Evolutionary conservation across 2,888 invertebrate species (phyloP).

Genomic region (Ichneumoninae sp.): DNA sequence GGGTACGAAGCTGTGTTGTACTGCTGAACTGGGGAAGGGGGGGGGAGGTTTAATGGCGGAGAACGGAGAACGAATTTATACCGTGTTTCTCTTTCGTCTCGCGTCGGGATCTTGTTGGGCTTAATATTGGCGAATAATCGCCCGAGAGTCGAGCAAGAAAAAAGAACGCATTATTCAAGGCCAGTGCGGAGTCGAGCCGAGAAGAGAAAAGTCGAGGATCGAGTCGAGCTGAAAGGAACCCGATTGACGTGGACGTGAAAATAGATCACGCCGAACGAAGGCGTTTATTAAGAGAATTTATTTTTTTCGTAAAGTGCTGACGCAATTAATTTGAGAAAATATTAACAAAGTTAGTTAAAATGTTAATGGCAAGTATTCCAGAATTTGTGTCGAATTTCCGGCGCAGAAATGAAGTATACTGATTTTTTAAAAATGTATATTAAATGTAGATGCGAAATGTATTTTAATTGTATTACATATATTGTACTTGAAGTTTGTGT

Average conservation of each 20-base stretch:
- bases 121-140: constrained; percentile 10
- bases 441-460: no score
- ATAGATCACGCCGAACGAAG: not conserved
- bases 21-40: not conserved
- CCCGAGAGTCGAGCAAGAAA: not conserved
- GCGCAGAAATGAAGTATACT: no score
- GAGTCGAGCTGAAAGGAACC: not conserved
- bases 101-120: constrained; percentile 5
- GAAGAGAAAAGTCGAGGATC: not conserved
- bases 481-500: no score
- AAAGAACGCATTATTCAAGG: constrained; percentile 38
- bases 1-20: not conserved
- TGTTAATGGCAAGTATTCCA: no score
- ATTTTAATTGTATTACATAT: no score
- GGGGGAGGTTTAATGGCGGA: not conserved
- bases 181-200: not conserved
- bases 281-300: not conserved
- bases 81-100: not conserved
- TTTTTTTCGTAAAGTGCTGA: no score
- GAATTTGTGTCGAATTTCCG: no score
- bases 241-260: not conserved
- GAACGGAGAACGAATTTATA: constrained; percentile 1
- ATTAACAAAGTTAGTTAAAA: no score
- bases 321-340: no score
- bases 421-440: no score